A percentile compares a stretch with the other conserved stretches of the same genome.
These are phyloP conservation scores for Salvelinus alpinus DNA, from an alignment of 2,113 vertebrate species.

Conservation along the genomic window DNA sequence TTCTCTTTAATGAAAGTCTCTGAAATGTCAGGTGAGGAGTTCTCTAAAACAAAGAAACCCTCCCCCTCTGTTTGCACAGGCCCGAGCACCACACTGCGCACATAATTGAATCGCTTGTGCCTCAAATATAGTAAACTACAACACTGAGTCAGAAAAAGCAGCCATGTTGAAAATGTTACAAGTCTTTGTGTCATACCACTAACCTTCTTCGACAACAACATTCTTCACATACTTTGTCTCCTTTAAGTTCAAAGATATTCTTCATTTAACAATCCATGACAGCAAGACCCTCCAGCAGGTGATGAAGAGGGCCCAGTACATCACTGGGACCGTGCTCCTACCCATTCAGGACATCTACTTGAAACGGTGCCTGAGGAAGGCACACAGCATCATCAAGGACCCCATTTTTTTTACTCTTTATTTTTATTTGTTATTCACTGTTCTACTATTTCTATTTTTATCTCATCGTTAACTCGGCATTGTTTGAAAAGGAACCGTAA, in stretches of 20 bases:
- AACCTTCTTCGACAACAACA: conserved; percentile 21
- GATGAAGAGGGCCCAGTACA: no score
- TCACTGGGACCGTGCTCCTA: no score
- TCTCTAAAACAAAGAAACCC: conserved; percentile 33
- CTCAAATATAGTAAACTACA: background rate
- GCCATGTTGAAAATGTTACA: background rate
- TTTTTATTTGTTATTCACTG: no score
- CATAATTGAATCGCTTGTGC: background rate
- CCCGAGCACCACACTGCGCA: conserved; percentile 6
- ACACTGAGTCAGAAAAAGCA: background rate
- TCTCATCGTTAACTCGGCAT: no score
- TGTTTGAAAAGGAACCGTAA: no score
- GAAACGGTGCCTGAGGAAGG: no score
- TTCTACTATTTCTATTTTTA: no score
- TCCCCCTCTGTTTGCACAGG: background rate
- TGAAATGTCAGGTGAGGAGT: conserved; percentile 24
- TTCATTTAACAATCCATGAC: conserved; percentile 20
- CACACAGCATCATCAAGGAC: no score
- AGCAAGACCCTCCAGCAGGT: no score
- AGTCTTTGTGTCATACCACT: conserved; percentile 10
- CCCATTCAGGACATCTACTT: no score
- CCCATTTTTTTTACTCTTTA: no score
- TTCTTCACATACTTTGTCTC: conserved; percentile 35
- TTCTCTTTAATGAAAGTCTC: conserved; percentile 59
- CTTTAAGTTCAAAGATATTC: conserved; percentile 32